A percentile compares a stretch with the other conserved stretches of the same genome.
These are phyloP conservation scores for Montipora capitata DNA, from an alignment of 92 coral and sea anemone species.

Conservation along the genomic window DNA sequence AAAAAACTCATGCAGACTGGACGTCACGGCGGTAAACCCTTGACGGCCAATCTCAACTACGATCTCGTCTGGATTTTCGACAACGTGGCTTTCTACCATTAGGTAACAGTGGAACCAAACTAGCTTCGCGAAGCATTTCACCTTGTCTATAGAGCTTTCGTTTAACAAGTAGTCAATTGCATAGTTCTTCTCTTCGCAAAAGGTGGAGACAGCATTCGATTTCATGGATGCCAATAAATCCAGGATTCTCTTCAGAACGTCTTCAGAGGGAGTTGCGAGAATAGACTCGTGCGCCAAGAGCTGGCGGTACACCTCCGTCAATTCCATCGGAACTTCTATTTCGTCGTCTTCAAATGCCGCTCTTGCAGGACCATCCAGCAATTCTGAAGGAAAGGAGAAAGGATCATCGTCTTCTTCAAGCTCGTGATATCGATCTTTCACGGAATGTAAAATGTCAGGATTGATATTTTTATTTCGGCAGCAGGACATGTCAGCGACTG, in stretches of 20 bases:
- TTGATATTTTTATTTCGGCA: slow-evolving; percentile 26
- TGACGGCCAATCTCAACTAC: slow-evolving; percentile 12
- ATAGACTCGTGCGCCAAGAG: slow-evolving; percentile 25
- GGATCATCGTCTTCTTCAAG: neutral
- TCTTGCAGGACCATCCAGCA: slow-evolving; percentile 34
- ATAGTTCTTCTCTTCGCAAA: slow-evolving; percentile 17
- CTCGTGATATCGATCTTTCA: too few species aligned
- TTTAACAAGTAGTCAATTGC: neutral
- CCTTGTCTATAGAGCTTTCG: neutral
- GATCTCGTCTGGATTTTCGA: slow-evolving; percentile 21
- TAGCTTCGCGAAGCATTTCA: neutral
- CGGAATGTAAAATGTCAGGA: too few species aligned
- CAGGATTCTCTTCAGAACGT: neutral
- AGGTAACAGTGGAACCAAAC: slow-evolving; percentile 28
- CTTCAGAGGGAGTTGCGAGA: slow-evolving; percentile 37
- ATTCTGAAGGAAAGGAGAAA: slow-evolving; percentile 24
- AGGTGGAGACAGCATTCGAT: slow-evolving; percentile 20
- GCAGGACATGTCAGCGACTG: slow-evolving; percentile 34
- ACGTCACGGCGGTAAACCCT: slow-evolving; percentile 39
- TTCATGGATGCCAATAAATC: neutral
- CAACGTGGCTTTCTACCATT: slow-evolving; percentile 15
- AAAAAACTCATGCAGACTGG: slow-evolving; percentile 24
- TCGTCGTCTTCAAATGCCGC: slow-evolving; percentile 39
- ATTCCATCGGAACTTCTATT: neutral
- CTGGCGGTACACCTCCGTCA: slow-evolving; percentile 9